phyloP scores from a whole-genome alignment of 2,888 invertebrate species.

The Macrostomum cliftonense region DNA sequence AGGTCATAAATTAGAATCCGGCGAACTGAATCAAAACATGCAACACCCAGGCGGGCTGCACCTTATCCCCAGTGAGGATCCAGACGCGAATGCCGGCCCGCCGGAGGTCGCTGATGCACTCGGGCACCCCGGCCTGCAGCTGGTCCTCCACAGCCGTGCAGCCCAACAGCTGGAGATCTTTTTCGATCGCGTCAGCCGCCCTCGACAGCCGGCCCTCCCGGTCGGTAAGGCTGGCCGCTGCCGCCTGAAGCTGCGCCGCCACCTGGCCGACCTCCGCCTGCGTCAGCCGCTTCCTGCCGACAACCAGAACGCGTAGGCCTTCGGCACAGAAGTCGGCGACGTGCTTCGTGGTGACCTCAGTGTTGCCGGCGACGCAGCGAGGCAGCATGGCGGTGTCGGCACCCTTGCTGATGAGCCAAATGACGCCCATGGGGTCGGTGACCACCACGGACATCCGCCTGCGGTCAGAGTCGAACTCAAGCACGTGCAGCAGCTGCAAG shows the following conservation, averaged over 20 bases:
- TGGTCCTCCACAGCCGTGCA: constrained; percentile 75
- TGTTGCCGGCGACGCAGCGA: no score
- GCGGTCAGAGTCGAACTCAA: constrained; percentile 67
- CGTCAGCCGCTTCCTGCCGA: constrained; percentile 44
- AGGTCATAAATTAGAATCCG: no score
- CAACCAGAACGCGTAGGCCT: constrained; percentile 63
- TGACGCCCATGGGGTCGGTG: no score
- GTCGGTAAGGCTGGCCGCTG: constrained; percentile 38
- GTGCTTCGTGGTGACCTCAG: constrained; percentile 21
- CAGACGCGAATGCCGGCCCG: constrained; percentile 59
- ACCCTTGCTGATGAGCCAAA: constrained; percentile 44
- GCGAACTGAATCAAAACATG: no score
- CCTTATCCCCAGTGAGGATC: constrained; percentile 79
- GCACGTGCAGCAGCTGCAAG: constrained; percentile 52
- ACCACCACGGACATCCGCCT: constrained; percentile 79
- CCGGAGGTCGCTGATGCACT: constrained; percentile 56
- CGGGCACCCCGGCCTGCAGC: constrained; percentile 62
- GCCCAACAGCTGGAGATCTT: constrained; percentile 53
- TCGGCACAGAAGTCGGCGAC: constrained; percentile 14
- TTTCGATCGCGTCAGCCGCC: constrained; percentile 40
- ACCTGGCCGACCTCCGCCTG: constrained; percentile 47
- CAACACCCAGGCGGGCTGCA: no score
- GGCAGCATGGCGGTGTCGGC: constrained; percentile 55
- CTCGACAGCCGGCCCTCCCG: constrained; percentile 32
- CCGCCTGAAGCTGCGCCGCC: constrained; percentile 32